Conservation (phyloP, 35 echinoderm and acorn worm genomes). For the Lytechinus pictus region DNA sequence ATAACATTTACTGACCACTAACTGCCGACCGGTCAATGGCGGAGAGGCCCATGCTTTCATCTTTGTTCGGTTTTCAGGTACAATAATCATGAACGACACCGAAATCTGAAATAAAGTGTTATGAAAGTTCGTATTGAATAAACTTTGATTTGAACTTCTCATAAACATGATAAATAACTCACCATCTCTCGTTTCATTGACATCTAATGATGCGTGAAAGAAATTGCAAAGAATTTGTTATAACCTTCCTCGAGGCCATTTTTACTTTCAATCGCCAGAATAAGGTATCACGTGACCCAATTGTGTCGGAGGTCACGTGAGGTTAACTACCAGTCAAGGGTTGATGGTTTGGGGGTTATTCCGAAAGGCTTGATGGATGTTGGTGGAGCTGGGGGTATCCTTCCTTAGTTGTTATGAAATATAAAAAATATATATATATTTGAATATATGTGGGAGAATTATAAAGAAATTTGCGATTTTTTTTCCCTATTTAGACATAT, state of each 20-base stretch:
- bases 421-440: too few relatives aligned
- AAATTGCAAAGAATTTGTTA: not conserved
- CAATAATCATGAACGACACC: too few relatives aligned
- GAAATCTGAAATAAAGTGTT: not conserved
- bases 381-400: not conserved
- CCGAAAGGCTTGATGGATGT: not conserved
- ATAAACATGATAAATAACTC: constrained; percentile 15
- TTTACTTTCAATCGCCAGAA: not conserved
- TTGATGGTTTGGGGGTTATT: not conserved
- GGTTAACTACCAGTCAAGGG: constrained; percentile 9
- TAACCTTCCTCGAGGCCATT: not conserved
- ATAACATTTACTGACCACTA: too few relatives aligned
- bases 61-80: too few relatives aligned
- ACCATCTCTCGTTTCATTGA: not conserved
- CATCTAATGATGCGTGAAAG: not conserved
- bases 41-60: too few relatives aligned
- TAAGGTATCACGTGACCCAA: not conserved
- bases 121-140: not conserved
- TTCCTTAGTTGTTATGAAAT: not conserved
- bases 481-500: too few relatives aligned
- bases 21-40: too few relatives aligned
- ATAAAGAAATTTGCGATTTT: too few relatives aligned
- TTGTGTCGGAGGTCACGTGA: not conserved
- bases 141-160: not conserved
- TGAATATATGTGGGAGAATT: too few relatives aligned